Conservation (phyloP, 2,888 invertebrate species). For the Dryobotodes eremita region DNA sequence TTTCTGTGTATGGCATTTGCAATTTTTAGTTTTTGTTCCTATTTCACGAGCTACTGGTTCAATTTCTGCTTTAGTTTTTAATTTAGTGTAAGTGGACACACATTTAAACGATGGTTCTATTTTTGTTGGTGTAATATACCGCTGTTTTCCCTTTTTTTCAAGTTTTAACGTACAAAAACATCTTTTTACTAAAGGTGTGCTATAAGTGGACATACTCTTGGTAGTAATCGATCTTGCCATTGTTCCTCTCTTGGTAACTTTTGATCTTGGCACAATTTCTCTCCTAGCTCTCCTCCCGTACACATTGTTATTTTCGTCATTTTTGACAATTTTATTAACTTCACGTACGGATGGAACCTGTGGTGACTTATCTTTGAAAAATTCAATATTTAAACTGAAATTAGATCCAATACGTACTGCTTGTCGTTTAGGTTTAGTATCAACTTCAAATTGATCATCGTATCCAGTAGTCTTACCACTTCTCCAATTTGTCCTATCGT, state of each 20-base stretch:
- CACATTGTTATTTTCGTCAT: background rate
- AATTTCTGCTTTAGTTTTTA: constrained; percentile 15
- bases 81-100: constrained; percentile 22
- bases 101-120: constrained; percentile 10
- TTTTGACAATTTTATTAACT: constrained; percentile 15
- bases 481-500: background rate
- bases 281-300: background rate
- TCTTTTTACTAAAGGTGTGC: constrained; percentile 36
- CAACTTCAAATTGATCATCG: background rate
- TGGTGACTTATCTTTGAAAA: constrained; percentile 63
- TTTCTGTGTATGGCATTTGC: constrained; percentile 19
- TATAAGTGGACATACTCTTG: constrained; percentile 32
- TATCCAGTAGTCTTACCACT: background rate
- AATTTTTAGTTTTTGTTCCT: constrained; percentile 34
- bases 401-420: constrained; percentile 68
- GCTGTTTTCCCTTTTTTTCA: constrained; percentile 62
- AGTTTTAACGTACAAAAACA: constrained; percentile 74
- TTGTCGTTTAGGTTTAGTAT: constrained; percentile 45
- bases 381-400: constrained; percentile 72
- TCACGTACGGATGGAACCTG: constrained; percentile 11
- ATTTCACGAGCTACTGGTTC: constrained; percentile 32
- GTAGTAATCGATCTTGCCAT: constrained; percentile 9
- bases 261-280: constrained; percentile 16
- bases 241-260: constrained; percentile 9
- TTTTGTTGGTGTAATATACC: constrained; percentile 19